Evolutionary conservation across 2,888 invertebrate species (phyloP).

Genomic region (Coenonympha arcania): DNA sequence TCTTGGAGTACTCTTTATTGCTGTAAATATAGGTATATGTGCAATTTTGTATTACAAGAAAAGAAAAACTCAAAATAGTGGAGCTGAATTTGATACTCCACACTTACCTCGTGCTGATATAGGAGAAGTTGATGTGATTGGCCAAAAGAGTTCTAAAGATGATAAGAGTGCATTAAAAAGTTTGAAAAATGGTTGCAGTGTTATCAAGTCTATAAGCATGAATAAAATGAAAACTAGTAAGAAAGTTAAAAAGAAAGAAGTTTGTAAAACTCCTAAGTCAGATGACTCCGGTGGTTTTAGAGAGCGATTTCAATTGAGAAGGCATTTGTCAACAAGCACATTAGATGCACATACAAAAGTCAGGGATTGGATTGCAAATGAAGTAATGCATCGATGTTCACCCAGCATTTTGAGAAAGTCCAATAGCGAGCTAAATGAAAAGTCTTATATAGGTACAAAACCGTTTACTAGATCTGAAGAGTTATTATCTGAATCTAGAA

Average conservation of each 20-base stretch:
- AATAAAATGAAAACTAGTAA: conserved; percentile 63
- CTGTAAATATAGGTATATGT: conserved; percentile 82
- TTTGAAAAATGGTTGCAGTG: conserved; percentile 73
- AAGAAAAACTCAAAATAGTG: conserved; percentile 70
- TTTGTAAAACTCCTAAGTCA: conserved; percentile 72
- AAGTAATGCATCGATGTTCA: conserved; percentile 81
- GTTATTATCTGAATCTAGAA: conserved; percentile 53
- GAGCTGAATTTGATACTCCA: conserved; percentile 59
- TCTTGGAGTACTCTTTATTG: conserved; percentile 80
- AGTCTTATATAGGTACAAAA: conserved; percentile 42
- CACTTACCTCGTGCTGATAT: conserved; percentile 68
- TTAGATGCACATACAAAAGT: conserved; percentile 91
- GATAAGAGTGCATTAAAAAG: conserved; percentile 61
- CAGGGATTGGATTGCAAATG: conserved; percentile 88
- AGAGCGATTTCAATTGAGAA: conserved; percentile 76
- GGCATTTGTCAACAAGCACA: conserved; percentile 85
- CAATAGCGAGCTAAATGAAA: conserved; percentile 52
- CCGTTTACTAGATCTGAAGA: conserved; percentile 67
- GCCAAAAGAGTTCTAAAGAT: conserved; percentile 62
- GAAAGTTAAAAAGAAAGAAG: conserved; percentile 71
- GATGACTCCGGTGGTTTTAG: conserved; percentile 74
- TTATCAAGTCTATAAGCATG: conserved; percentile 74
- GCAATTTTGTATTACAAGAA: conserved; percentile 79
- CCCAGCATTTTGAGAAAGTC: conserved; percentile 77
- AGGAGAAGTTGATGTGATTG: conserved; percentile 66